Evolutionary conservation across 1,140 invertebrate species (phyloP), one percentile per base, ranked within the genome.

Genomic region (Caerostris darwini): DNA sequence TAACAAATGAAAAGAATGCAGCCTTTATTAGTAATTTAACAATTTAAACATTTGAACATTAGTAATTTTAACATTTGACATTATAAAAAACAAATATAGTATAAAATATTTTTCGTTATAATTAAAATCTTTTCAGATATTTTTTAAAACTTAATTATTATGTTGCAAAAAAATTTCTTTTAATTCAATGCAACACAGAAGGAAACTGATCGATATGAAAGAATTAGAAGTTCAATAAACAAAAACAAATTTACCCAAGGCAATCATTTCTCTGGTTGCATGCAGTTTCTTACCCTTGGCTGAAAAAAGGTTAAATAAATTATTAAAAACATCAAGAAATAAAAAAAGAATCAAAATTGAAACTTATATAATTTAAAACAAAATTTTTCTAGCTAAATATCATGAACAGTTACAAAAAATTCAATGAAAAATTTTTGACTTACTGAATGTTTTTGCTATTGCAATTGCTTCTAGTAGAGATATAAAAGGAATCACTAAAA

Each of bases 381-480:
- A 34, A 34, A 34, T 34, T 34, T n/a, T 12, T 64, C 12, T 5
- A 64, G 5, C 61, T 14, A 64, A 64, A 64, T 61, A 61, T 4
- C 7, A 61, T 10, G 17, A 61, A 17, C 10, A 10, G 50, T 71
- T 17, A 57, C 3, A 57, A 77, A 50, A 14, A 77, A 77, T n/a
- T 8, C 17, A n/a, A 58, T 6, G 3, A 14, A 57, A 71, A 19
- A 6, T 57, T 2, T 7, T 83, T 83, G 89, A 95, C 96, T 96
- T 96, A 97, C 97, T 97, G 95, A 98, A 98, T 3, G 98, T 97
- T 97, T 98, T 98, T 7, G 97, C 98, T 59, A 98, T 97, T 6
- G 98, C 97, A 93, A 98, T 97, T 94, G 97, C 97, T 96, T 98
- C 98, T 57, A 98, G 96, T n/a, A 98, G 97, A 53, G 97, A 97